These are phyloP conservation scores for Hesperophylax magnus DNA, from an alignment of 1,140 invertebrate species.

Conservation along the genomic window DNA sequence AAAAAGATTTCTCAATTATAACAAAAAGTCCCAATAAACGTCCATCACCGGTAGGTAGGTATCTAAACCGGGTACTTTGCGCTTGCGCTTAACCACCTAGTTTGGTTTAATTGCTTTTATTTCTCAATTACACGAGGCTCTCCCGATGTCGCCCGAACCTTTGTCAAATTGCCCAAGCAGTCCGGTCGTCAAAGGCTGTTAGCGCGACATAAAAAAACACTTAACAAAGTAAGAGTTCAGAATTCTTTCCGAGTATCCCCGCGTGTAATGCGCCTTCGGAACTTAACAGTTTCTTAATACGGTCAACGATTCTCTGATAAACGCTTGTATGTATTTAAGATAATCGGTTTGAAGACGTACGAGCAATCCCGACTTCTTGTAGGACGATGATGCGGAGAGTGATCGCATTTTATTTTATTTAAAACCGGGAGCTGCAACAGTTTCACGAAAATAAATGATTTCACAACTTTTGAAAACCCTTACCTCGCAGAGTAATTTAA, in stretches of 20 bases:
- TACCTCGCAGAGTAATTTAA: too few species aligned
- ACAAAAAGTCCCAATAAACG: not conserved
- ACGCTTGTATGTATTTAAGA: conserved; percentile 29
- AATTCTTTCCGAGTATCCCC: conserved; percentile 48
- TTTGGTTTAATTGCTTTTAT: conserved; percentile 27
- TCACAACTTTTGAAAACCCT: too few species aligned
- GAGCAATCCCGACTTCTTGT: not conserved
- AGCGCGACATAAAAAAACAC: conserved; percentile 51
- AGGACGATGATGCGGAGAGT: not conserved
- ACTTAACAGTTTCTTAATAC: conserved; percentile 53
- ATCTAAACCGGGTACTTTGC: conserved; percentile 5
- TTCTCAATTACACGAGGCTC: conserved; percentile 31
- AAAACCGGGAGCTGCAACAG: not conserved
- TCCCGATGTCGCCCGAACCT: conserved; percentile 15
- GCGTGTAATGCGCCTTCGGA: conserved; percentile 36
- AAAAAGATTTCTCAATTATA: too few species aligned
- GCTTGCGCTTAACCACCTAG: not conserved
- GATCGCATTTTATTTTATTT: conserved; percentile 4
- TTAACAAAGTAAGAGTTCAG: conserved; percentile 43
- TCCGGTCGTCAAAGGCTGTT: conserved; percentile 38
- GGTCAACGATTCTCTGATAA: conserved; percentile 48
- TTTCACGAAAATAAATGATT: too few species aligned
- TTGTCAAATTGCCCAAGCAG: conserved; percentile 43
- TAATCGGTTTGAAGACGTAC: conserved; percentile 43
- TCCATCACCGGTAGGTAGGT: not conserved